Base-by-base conservation (phyloP, 1,140 invertebrate species). In the Diorhabda carinulata region DNA sequence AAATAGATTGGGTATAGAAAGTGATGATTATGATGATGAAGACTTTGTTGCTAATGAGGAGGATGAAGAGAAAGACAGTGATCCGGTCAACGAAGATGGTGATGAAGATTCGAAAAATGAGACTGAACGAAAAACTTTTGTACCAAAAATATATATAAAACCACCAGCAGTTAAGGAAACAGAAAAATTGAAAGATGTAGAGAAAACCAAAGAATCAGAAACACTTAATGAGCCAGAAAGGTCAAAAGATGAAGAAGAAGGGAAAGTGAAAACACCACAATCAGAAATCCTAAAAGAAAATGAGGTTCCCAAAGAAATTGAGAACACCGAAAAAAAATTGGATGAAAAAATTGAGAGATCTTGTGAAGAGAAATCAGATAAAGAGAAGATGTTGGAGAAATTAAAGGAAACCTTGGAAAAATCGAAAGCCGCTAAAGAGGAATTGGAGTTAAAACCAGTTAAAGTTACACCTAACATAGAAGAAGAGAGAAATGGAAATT, bases 31-130 rank as follows among this genome's bases (percentile, higher is more conserved):
- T 68, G 86, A 85, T 72, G 86, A 87, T 73, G 78, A 79, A 74
- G 78, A 79, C 69, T 87, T 84, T 76, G 81, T 86, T 0, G 80
- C 84, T 1, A 82, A 85, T 66, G 84, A 84, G 57, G 81, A 80
- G 41, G 83, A 76, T 25, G 77, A 81, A 52, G 47, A 4, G 41
- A 77, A 81, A 60, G 79, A 78, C 41, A 74, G 77, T 9, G 74
- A 78, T 25, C 75, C 78, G 44, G 74, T 72, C 42, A 70, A 71
- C 40, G 72, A 74, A 4, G 73, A 73, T 42, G 70, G 73, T 64
- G 65, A 76, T 71, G 59, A 72, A 61, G 66, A 72, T 8, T 71
- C 72, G 4, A 68, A 70, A 60, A 44, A 69, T 42, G 41, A 61
- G 61, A 65, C 57, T 40, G 47, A 62, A 61, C 71, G 79, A 79